phyloP scores from a whole-genome alignment of 2,888 invertebrate genomes.

The Drosophila kambysellisi region DNA sequence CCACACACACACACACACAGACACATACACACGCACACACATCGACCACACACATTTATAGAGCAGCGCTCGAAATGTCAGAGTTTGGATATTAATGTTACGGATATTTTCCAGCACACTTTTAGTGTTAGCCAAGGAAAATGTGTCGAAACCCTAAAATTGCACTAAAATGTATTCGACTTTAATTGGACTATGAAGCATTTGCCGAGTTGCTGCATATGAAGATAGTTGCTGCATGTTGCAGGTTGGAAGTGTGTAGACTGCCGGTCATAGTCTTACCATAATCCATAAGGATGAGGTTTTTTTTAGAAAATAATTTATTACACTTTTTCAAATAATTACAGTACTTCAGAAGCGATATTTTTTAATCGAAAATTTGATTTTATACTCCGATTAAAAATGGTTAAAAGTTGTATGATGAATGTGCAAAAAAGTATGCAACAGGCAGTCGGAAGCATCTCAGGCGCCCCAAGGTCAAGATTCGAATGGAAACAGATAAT shows the following conservation, averaged over 20 bases:
- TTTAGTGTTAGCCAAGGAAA: slow-evolving; percentile 22
- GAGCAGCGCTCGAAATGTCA: slow-evolving; percentile 31
- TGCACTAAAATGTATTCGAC: slow-evolving; percentile 12
- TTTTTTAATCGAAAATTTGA: neutral
- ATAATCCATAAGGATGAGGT: neutral
- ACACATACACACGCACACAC: slow-evolving; percentile 6
- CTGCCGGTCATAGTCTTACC: neutral
- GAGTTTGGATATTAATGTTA: slow-evolving; percentile 66
- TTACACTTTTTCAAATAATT: neutral
- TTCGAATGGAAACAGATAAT: neutral
- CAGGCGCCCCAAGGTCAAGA: neutral
- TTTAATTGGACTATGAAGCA: slow-evolving; percentile 7
- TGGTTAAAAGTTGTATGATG: neutral
- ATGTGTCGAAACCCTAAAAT: slow-evolving; percentile 12
- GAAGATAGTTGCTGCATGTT: too few species aligned
- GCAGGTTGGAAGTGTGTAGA: neutral
- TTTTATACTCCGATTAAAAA: neutral
- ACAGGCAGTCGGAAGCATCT: neutral
- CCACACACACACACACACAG: slow-evolving; percentile 26
- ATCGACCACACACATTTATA: slow-evolving; percentile 26
- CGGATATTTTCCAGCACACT: slow-evolving; percentile 63
- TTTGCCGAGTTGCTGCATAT: neutral
- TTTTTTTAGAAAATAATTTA: neutral
- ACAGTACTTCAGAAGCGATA: neutral
- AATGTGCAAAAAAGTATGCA: neutral